phyloP scores from a whole-genome alignment of 23 tunicate genomes.

The Trididemnum nubilum region DNA sequence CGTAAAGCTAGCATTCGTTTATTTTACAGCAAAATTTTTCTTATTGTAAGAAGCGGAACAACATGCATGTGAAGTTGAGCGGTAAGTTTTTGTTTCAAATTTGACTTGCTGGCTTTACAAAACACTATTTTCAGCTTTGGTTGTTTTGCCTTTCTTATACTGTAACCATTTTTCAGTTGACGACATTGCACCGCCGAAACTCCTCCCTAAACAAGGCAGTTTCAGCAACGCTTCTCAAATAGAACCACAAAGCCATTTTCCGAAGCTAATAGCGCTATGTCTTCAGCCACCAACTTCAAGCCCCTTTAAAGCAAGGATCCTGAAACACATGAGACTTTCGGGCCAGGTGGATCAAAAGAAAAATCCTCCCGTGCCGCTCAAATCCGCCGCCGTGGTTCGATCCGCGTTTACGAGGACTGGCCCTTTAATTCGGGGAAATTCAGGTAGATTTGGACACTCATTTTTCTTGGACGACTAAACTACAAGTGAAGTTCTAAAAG shows the following conservation, averaged over 20 bases:
- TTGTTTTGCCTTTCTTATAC: too few relatives aligned
- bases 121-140: too few relatives aligned
- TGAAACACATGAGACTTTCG: slow-evolving; percentile 27
- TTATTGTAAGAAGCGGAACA: too few relatives aligned
- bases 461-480: not conserved
- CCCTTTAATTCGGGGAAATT: not conserved
- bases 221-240: not conserved
- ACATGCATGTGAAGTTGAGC: too few relatives aligned
- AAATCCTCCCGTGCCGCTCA: slow-evolving; percentile 38
- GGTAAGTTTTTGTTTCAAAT: too few relatives aligned
- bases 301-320: not conserved
- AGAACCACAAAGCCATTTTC: not conserved
- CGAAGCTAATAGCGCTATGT: not conserved
- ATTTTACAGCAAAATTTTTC: too few relatives aligned
- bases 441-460: not conserved
- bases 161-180: not conserved
- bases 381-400: slow-evolving; percentile 16
- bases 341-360: not conserved
- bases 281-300: slow-evolving; percentile 1
- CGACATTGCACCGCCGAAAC: not conserved
- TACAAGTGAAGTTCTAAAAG: too few relatives aligned
- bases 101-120: too few relatives aligned
- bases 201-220: slow-evolving; percentile 24
- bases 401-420: slow-evolving; percentile 5
- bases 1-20: too few relatives aligned